These are phyloP conservation scores for Zaprionus ghesquierei DNA, from an alignment of 1,140 invertebrate species.

Conservation along the genomic window DNA sequence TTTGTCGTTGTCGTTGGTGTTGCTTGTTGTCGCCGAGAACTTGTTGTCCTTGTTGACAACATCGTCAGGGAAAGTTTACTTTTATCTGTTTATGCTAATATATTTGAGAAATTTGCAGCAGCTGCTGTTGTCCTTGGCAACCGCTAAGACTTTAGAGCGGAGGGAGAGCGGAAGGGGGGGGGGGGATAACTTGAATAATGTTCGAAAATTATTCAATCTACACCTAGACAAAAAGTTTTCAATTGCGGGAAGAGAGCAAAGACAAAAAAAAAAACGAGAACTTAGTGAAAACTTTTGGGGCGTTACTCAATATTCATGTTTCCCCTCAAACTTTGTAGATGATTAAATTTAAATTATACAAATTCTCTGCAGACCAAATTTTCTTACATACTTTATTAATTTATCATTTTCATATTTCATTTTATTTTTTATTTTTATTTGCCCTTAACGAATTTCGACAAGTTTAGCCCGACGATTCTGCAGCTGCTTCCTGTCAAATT, in stretches of 20 bases:
- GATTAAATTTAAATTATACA: background rate
- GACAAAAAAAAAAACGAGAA: background rate
- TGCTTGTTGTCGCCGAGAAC: background rate
- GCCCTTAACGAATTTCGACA: background rate
- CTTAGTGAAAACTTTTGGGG: background rate
- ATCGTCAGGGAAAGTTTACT: constrained; percentile 66
- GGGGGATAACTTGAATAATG: constrained; percentile 6
- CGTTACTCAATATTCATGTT: background rate
- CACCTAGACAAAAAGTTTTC: background rate
- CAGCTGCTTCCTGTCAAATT: background rate
- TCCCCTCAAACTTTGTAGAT: background rate
- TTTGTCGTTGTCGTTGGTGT: too few relatives aligned
- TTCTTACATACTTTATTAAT: background rate
- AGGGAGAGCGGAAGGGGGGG: background rate
- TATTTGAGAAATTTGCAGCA: constrained; percentile 60
- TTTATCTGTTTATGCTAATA: constrained; percentile 78
- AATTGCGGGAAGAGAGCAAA: background rate
- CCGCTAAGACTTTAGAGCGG: background rate
- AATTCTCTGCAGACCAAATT: background rate
- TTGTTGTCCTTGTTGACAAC: constrained; percentile 59
- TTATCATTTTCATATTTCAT: background rate
- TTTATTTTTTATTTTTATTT: background rate
- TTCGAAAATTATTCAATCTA: constrained; percentile 13
- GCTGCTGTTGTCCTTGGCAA: constrained; percentile 40
- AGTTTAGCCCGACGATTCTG: background rate